These are phyloP conservation scores for Unio delphinus DNA, from an alignment of 2,888 invertebrate genomes.

Conservation along the genomic window DNA sequence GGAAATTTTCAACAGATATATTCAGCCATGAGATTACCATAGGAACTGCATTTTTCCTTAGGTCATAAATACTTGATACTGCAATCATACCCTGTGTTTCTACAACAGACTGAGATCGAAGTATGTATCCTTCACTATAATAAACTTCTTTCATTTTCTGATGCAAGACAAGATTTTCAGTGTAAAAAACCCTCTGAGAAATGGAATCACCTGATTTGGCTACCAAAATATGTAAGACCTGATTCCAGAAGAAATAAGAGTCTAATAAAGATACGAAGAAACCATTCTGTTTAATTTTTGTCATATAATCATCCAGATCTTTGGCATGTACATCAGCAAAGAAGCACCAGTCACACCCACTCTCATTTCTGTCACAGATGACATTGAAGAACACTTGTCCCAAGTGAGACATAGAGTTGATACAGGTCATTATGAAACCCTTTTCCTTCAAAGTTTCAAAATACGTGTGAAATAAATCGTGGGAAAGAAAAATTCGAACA, in stretches of 20 bases:
- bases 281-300: constrained; percentile 6
- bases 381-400: constrained; percentile 46
- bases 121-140: constrained; percentile 4
- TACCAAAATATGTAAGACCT: constrained; percentile 28
- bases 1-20: constrained; percentile 50
- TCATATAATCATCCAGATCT: constrained; percentile 12
- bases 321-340: constrained; percentile 19
- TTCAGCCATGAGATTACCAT: constrained; percentile 28
- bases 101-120: constrained; percentile 13
- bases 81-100: not conserved
- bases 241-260: constrained; percentile 10
- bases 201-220: not conserved
- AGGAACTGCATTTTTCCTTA: not conserved
- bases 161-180: constrained; percentile 5
- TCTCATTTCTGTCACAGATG: constrained; percentile 38
- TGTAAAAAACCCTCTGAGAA: constrained; percentile 17
- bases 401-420: constrained; percentile 27
- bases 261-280: constrained; percentile 17
- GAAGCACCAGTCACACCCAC: constrained; percentile 11
- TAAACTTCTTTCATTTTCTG: constrained; percentile 1
- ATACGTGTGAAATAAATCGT: constrained; percentile 11
- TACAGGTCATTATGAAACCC: constrained; percentile 33
- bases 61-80: not conserved
- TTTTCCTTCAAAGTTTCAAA: constrained; percentile 15
- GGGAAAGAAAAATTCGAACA: constrained; percentile 35